These are phyloP conservation scores for Brachionus sp. DNA, from an alignment of 1,140 invertebrate genomes.

Conservation along the genomic window DNA sequence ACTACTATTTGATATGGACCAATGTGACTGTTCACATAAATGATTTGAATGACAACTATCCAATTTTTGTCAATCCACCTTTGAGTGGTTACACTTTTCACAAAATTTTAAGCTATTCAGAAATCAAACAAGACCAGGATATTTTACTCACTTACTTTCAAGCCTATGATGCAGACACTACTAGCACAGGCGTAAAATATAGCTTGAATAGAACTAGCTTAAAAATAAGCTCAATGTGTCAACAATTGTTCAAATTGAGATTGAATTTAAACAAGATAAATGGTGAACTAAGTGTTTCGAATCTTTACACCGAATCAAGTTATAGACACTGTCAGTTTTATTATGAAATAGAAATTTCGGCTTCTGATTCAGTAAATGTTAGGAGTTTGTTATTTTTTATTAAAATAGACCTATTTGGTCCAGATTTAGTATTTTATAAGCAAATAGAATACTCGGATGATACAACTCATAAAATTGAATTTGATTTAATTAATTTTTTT, in stretches of 20 bases:
- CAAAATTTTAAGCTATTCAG: neutral
- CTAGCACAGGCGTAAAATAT: neutral
- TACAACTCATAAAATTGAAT: neutral
- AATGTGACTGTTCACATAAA: neutral
- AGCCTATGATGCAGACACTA: neutral
- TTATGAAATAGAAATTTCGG: neutral
- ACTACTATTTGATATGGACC: neutral
- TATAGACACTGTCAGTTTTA: neutral
- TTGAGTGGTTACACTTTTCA: neutral
- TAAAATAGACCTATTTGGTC: slow-evolving; percentile 4
- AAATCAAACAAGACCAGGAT: neutral
- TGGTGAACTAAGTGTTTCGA: slow-evolving; percentile 9
- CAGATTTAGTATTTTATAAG: neutral
- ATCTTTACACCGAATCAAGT: neutral
- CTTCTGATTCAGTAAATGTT: neutral
- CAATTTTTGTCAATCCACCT: neutral
- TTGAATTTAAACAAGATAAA: neutral
- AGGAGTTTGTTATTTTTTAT: neutral
- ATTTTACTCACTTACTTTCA: neutral
- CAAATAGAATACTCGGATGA: neutral
- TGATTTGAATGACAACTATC: neutral
- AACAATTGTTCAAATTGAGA: slow-evolving; percentile 5
- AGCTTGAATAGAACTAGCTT: neutral
- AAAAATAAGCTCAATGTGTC: neutral
- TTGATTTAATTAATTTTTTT: neutral